Conservation (phyloP, 2,888 invertebrate genomes). For the Bursaphelenchus okinawaensis region DNA sequence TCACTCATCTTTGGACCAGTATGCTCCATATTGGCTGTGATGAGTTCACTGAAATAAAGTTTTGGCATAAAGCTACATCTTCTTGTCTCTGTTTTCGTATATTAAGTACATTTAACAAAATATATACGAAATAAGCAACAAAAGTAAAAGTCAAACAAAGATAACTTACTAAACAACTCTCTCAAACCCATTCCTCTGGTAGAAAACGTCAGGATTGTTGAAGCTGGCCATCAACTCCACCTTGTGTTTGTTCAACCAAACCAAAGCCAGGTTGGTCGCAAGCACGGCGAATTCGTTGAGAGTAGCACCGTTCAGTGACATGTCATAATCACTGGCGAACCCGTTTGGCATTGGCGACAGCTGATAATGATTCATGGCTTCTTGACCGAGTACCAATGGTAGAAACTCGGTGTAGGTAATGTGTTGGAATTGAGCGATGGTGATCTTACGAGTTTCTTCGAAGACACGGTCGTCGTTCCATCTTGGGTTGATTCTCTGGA, state of each 20-base stretch:
- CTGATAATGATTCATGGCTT: slow-evolving; percentile 36
- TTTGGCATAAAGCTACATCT: background rate
- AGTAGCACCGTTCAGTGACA: slow-evolving; percentile 69
- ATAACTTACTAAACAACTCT: slow-evolving; percentile 34
- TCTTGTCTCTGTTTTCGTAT: background rate
- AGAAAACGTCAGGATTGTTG: slow-evolving; percentile 54
- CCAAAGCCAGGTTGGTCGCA: slow-evolving; percentile 40
- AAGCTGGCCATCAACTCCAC: slow-evolving; percentile 37
- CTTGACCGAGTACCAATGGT: slow-evolving; percentile 49
- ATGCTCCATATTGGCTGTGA: slow-evolving; percentile 26
- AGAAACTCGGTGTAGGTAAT: slow-evolving; percentile 60
- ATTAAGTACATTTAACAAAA: slow-evolving; percentile 1
- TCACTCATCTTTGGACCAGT: slow-evolving; percentile 34
- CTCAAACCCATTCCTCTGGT: slow-evolving; percentile 48
- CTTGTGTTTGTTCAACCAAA: slow-evolving; percentile 19
- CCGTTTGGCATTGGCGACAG: slow-evolving; percentile 61
- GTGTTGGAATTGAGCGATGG: slow-evolving; percentile 64
- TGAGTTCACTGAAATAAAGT: slow-evolving; percentile 33
- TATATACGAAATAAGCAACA: background rate
- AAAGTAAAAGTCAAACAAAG: background rate
- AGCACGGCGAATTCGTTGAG: slow-evolving; percentile 65
- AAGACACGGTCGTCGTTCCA: slow-evolving; percentile 56
- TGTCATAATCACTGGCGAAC: slow-evolving; percentile 64
- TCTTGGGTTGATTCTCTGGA: slow-evolving; percentile 44
- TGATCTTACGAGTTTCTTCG: slow-evolving; percentile 60